Evolutionary conservation across 1,140 invertebrate genomes (phyloP), one percentile per base, ranked within the genome.

Genomic region (Rhagoletis zephyria): DNA sequence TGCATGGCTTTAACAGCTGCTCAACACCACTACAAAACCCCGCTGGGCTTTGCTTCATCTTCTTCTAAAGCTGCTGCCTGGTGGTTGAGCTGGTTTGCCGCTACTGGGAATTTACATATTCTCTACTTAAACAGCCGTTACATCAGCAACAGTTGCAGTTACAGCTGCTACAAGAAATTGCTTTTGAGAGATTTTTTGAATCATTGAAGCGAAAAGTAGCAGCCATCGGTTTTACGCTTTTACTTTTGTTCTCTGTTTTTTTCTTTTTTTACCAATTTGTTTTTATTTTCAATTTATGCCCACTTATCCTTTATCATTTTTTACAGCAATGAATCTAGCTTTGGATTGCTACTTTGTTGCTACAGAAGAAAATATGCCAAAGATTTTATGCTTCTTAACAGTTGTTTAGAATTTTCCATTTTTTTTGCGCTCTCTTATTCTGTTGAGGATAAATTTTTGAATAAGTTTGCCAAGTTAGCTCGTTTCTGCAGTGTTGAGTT

Each of bases 161-260:
- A 14, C 67, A 74, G 67, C 67, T 74, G 67, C 67, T 48, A 42
- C 42, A 74, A 74, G 67, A 74, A 74, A 74, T 74, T 74, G 42
- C 67, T 74, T 74, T 74, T 48, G 67, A 74, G 67, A 74, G 67
- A 74, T 74, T 74, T 74, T 74, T 74, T 74, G 67, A 74, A 74
- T 74, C 67, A 74, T 74, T 48, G 42, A 74, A 74, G 67, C 67
- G 67, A 12, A 74, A 74, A 74, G 67, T 74, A n/a, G 67, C 67
- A 74, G 67, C 42, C 45, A 16, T 74, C 40, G 40, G 6, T 42
- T 30, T 30, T 16, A 45, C 67, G 16, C 5, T 42, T 74, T 74
- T 74, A 4, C 14, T 45, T 14, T 16, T 14, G 42, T n/a, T 48
- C 16, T 10, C 16, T 74, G 10, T 3, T 4, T 74, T 42, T 16